Conservation (phyloP, 1,140 invertebrate genomes). For the Sitobion miscanthi region DNA sequence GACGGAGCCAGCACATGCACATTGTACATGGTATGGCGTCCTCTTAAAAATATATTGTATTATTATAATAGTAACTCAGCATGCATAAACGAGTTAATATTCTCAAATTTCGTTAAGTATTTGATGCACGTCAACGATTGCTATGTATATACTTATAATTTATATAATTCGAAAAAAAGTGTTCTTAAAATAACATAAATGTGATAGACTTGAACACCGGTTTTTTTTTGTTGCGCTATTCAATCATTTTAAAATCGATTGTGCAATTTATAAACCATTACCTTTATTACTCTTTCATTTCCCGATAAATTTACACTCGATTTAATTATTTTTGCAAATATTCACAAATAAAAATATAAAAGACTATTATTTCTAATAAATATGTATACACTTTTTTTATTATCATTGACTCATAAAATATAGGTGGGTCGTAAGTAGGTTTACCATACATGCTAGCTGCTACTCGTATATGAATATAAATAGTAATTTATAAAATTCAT, state of each 20-base stretch:
- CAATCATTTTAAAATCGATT: constrained; percentile 12
- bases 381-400: neutral
- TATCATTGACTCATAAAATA: neutral
- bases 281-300: neutral
- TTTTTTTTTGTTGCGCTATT: neutral
- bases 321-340: neutral
- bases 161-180: neutral
- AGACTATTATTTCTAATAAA: neutral
- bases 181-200: neutral
- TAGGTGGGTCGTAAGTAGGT: neutral
- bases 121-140: neutral
- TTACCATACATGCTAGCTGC: neutral
- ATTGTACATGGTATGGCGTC: too few species aligned
- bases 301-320: neutral
- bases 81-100: neutral
- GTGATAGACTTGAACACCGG: neutral
- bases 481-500: neutral
- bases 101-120: neutral
- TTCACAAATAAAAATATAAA: neutral
- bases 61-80: neutral
- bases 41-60: neutral
- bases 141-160: neutral
- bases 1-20: neutral
- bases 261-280: constrained; percentile 16
- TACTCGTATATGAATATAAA: neutral